Evolutionary conservation across 2,113 vertebrate genomes (phyloP), one percentile per base, ranked within the genome.

Genomic region (Phaetusa simplex): DNA sequence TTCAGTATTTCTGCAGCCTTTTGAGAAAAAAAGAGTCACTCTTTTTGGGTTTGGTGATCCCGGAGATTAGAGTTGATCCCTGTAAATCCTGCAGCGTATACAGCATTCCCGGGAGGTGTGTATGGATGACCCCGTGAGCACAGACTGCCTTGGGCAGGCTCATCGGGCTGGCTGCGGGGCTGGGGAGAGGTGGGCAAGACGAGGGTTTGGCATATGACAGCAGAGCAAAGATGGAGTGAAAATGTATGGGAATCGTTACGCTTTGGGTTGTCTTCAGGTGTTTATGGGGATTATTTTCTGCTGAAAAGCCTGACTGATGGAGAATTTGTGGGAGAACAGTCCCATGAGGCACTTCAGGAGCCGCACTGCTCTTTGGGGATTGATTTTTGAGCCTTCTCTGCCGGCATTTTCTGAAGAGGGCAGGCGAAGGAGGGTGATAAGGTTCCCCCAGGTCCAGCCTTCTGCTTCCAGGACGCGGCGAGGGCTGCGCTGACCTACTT

Each of bases 391-490:
- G 58, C 91, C 58, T 65, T 47, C 6, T 36, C 49, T 69, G 8
- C 56, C 0, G 1, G 15, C 49, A 4, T 86, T 65, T 82, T 58
- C 73, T 62, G 59, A 70, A 70, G 64, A 43, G 0, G 18, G 12
- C 16, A 36, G 47, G 71, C 4, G 4, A 80, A 82, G 21, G 42
- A 78, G 15, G 19, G 59, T 36, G 50, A 78, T 30, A 24, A 29
- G 21, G 7, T 53, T 45, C 42, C 42, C 30, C 43, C 3, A 11
- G 55, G 36, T 67, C 67, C 77, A 82, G 34, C 38, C 79, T 93
- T 20, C 86, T 43, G 29, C 72, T 73, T 71, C 42, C 59, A 87
- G 47, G 59, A 52, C 1, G 7, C 0, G 0, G 55, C 0, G 0
- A 70, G 42, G 66, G n/a, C 77, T 84, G 61, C 0, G 0, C 77